Percentiles rank a stretch among this genome's conserved stretches.
These are phyloP conservation scores for Labrus mixtus DNA, from an alignment of 2,113 vertebrate genomes.

Conservation along the genomic window DNA sequence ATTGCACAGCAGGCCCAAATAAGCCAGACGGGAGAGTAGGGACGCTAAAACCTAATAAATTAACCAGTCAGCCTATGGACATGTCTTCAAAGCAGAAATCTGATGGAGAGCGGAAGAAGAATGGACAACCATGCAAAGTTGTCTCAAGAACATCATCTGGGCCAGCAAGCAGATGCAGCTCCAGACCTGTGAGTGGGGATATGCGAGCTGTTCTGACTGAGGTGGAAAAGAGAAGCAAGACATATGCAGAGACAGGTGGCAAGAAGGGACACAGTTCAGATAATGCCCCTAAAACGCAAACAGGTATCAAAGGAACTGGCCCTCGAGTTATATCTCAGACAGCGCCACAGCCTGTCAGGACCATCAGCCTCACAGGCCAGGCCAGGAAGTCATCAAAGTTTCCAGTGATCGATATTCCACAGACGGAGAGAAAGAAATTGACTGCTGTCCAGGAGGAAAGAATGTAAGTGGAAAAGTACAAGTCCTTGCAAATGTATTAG, in stretches of 20 bases:
- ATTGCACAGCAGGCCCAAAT: not conserved
- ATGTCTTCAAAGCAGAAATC: not conserved
- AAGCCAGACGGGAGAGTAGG: not conserved
- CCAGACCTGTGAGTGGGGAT: not conserved
- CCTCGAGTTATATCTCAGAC: conserved; percentile 39
- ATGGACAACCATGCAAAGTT: not conserved
- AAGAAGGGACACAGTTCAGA: not conserved
- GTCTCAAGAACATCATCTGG: rapidly evolving
- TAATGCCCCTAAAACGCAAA: not conserved
- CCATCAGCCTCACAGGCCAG: conserved; percentile 7
- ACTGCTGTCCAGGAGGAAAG: conserved; percentile 80
- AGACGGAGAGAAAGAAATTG: conserved; percentile 58
- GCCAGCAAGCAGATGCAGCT: not conserved
- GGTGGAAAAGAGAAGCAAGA: conserved; percentile 16
- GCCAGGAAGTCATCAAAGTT: conserved; percentile 49
- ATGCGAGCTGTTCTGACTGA: not conserved
- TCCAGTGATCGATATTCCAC: conserved; percentile 25
- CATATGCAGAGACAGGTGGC: not conserved
- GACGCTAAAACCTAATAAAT: not conserved
- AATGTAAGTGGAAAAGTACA: conserved; percentile 71
- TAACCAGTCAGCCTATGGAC: not conserved
- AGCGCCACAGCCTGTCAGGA: conserved; percentile 27
- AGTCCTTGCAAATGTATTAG: not conserved
- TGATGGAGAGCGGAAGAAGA: not conserved
- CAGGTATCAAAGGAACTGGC: not conserved